A percentile compares a stretch with the other conserved stretches of the same genome.
Conservation (phyloP, 2,797 vertebrate genomes). For the Neoniphon sammara region DNA sequence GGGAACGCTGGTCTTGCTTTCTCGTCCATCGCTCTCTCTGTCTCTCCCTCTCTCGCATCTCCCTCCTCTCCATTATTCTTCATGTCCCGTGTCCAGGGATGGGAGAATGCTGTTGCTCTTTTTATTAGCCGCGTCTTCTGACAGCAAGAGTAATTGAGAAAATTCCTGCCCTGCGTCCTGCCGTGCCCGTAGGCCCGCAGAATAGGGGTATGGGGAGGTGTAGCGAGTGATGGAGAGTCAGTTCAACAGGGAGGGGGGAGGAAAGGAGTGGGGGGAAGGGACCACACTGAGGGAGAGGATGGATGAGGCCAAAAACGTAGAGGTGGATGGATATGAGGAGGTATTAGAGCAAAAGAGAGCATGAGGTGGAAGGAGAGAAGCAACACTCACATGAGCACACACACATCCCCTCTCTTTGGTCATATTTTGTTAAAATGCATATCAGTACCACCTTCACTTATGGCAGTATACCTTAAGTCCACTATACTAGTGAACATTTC, state of each 20-base stretch:
- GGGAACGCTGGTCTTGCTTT: conserved; percentile 11
- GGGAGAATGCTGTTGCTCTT: conserved; percentile 25
- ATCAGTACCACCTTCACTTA: conserved; percentile 45
- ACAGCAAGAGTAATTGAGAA: conserved; percentile 67
- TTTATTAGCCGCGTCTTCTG: conserved; percentile 54
- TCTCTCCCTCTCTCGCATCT: neutral
- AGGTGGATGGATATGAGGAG: conserved; percentile 26
- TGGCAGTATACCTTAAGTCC: conserved; percentile 12
- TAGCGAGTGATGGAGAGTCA: conserved; percentile 56
- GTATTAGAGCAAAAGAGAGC: conserved; percentile 33
- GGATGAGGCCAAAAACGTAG: conserved; percentile 27
- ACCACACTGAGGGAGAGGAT: conserved; percentile 29
- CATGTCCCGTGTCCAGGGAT: conserved; percentile 19
- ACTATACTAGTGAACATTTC: neutral
- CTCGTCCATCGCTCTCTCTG: conserved; percentile 8
- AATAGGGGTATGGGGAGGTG: conserved; percentile 31
- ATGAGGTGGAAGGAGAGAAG: conserved; percentile 25
- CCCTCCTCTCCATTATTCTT: conserved; percentile 27
- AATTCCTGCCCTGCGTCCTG: conserved; percentile 51
- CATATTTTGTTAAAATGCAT: conserved; percentile 7
- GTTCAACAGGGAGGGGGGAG: conserved; percentile 37
- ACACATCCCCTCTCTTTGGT: conserved; percentile 25
- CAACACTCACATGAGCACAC: conserved; percentile 38
- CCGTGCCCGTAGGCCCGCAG: conserved; percentile 14
- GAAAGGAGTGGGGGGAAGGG: conserved; percentile 24